These are phyloP conservation scores for Clarias pachynema DNA, from an alignment of 2,797 vertebrate species.

Conservation along the genomic window DNA sequence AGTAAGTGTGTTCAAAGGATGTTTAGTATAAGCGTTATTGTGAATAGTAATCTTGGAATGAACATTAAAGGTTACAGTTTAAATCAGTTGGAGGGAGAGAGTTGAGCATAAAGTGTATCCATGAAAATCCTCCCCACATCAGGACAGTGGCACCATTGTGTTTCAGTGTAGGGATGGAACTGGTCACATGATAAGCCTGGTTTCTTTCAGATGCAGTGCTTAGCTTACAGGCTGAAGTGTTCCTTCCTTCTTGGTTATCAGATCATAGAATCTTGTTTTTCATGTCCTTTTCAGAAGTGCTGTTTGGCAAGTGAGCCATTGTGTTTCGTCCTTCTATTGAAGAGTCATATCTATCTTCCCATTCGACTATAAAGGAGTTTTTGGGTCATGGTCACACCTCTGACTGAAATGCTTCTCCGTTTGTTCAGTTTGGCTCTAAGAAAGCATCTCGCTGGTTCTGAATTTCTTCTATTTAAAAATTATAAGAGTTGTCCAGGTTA, in stretches of 20 bases:
- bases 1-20: neutral
- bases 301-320: neutral
- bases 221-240: neutral
- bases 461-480: neutral
- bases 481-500: neutral
- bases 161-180: neutral
- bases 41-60: neutral
- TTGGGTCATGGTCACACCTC: neutral
- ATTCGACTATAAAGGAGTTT: neutral
- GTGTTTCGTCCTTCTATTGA: neutral
- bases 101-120: neutral
- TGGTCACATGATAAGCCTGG: neutral
- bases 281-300: neutral
- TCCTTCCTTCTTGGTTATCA: neutral
- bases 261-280: neutral
- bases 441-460: neutral
- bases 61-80: neutral
- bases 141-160: neutral
- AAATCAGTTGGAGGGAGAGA: neutral
- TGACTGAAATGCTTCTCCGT: neutral
- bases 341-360: neutral
- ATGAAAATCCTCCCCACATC: neutral
- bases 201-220: neutral
- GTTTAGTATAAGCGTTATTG: neutral
- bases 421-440: neutral